These are phyloP conservation scores for Sebastes matsubarae DNA, from an alignment of 2,797 vertebrate genomes.

Conservation along the genomic window DNA sequence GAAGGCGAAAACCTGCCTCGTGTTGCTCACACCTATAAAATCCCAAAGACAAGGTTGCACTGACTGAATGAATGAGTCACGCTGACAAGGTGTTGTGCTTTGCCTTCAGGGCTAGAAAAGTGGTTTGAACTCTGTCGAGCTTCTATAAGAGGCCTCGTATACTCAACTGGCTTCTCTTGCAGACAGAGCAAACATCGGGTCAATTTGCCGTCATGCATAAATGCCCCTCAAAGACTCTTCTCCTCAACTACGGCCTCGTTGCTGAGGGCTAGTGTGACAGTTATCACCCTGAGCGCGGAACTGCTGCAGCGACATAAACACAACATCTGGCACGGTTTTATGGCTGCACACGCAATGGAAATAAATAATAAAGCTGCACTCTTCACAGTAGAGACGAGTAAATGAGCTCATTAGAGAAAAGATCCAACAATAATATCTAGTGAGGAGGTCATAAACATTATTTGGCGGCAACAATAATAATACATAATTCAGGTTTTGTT, in stretches of 20 bases:
- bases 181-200: constrained; percentile 28
- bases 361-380: constrained; percentile 11
- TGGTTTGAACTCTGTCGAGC: background rate
- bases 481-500: background rate
- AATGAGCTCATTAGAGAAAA: constrained; percentile 7
- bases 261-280: background rate
- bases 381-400: background rate
- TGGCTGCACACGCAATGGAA: background rate
- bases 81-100: background rate
- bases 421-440: background rate
- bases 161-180: background rate
- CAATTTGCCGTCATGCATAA: constrained; percentile 12
- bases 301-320: background rate
- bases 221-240: constrained; percentile 2
- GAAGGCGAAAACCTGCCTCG: background rate
- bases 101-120: constrained; percentile 9
- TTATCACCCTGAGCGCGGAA: background rate
- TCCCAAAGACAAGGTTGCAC: constrained; percentile 5
- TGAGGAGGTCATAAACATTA: background rate
- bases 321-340: constrained; percentile 34
- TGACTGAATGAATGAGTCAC: constrained; percentile 7
- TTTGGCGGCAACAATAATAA: background rate
- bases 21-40: constrained; percentile 17
- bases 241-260: background rate
- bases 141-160: background rate